phyloP scores from a whole-genome alignment of 2,113 vertebrate genomes.

The Zosterops japonicus region DNA sequence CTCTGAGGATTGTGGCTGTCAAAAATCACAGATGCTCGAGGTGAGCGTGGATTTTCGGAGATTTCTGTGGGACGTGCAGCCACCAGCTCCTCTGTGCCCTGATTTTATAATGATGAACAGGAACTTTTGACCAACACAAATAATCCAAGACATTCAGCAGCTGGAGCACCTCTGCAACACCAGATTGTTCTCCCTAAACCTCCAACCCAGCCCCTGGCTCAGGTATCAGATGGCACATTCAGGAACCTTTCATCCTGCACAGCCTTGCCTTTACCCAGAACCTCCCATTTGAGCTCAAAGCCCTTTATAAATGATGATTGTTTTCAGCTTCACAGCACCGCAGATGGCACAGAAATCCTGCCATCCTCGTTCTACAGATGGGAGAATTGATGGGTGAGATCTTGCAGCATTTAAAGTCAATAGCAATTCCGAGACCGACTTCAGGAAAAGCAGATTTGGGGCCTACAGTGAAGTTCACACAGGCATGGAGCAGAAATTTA shows the following conservation, averaged over 20 bases:
- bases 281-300: slow-evolving; percentile 8
- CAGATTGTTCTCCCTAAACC: neutral
- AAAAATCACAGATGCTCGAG: neutral
- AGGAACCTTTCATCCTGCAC: slow-evolving; percentile 1
- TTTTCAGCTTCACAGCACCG: slow-evolving; percentile 48
- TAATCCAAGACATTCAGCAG: neutral
- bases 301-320: slow-evolving; percentile 49
- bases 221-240: neutral
- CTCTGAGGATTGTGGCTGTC: neutral
- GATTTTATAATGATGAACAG: neutral
- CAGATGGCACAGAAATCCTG: slow-evolving; percentile 56
- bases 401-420: slow-evolving; percentile 15
- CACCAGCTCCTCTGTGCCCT: neutral
- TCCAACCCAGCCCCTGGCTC: neutral
- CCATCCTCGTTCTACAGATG: slow-evolving; percentile 20
- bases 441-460: slow-evolving; percentile 25
- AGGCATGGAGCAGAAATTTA: neutral
- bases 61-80: neutral
- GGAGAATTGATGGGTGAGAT: slow-evolving; percentile 39
- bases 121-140: neutral
- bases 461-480: neutral
- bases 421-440: neutral
- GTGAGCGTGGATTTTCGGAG: accelerated
- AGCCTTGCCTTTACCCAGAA: slow-evolving; percentile 11
- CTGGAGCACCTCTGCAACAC: neutral